phyloP scores from a whole-genome alignment of 2,113 vertebrate genomes.

The Podocnemis expansa region DNA sequence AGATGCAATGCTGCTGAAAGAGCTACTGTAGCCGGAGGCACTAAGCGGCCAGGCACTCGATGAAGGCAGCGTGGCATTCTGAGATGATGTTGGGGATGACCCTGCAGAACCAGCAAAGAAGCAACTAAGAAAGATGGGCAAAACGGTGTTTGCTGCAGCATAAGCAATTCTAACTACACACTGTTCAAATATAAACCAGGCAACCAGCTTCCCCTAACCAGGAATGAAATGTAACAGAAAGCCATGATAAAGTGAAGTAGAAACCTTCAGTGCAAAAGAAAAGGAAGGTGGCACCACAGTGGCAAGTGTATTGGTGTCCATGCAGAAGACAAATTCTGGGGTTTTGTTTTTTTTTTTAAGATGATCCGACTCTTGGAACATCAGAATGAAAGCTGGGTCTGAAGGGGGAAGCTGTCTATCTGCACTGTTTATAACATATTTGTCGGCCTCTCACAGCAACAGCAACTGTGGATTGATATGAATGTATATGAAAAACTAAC shows the following conservation, averaged over 20 bases:
- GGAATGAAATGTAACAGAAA: conserved; percentile 62
- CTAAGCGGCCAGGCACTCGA: conserved; percentile 89
- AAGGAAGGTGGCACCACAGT: conserved; percentile 41
- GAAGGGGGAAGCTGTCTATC: not conserved
- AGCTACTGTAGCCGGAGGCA: conserved; percentile 85
- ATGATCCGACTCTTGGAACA: not conserved
- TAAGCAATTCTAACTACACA: conserved; percentile 8
- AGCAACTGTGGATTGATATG: conserved; percentile 30
- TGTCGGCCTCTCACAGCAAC: conserved; percentile 21
- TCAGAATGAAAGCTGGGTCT: not conserved
- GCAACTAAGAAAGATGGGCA: conserved; percentile 71
- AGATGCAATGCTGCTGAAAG: conserved; percentile 83
- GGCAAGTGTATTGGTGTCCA: not conserved
- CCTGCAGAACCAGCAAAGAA: conserved; percentile 81
- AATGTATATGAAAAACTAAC: conserved; percentile 26
- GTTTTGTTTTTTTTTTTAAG: conserved; percentile 20
- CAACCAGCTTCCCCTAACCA: conserved; percentile 6
- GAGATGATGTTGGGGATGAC: conserved; percentile 90
- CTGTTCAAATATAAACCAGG: conserved; percentile 29
- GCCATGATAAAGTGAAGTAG: conserved; percentile 29
- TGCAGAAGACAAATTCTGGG: conserved; percentile 8
- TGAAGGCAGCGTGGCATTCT: conserved; percentile 90
- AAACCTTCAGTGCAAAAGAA: conserved; percentile 5
- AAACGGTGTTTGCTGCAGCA: conserved; percentile 59
- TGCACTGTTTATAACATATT: conserved; percentile 15